phyloP scores from a whole-genome alignment of 2,113 vertebrate species.

The Rissa tridactyla region DNA sequence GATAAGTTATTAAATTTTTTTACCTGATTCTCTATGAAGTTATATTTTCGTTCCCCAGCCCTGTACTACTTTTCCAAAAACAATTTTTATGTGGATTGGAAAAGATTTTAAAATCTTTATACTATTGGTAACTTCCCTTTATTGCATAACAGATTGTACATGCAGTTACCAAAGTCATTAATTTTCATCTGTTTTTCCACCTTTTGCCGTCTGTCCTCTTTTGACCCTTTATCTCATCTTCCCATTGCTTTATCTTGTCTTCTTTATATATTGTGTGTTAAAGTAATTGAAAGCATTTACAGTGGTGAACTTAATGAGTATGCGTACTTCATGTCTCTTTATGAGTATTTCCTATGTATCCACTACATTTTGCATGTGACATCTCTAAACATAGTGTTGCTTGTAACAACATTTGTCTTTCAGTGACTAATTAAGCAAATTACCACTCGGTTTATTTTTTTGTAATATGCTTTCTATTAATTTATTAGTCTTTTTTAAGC shows the following conservation, averaged over 20 bases:
- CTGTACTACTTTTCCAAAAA: not conserved
- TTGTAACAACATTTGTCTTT: not conserved
- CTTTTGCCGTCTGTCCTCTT: not conserved
- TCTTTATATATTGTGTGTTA: not conserved
- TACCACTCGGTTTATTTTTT: not conserved
- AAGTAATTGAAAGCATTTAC: not conserved
- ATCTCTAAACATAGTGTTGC: not conserved
- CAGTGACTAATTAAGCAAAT: not conserved
- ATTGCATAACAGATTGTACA: not conserved
- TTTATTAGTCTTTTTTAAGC: not conserved
- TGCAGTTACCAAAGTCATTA: not conserved
- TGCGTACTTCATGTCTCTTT: not conserved
- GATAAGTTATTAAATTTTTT: not conserved
- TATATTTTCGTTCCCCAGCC: not conserved
- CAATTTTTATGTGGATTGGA: not conserved
- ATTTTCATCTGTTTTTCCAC: not conserved
- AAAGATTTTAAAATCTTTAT: not conserved
- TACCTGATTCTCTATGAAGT: not conserved
- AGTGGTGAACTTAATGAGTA: not conserved
- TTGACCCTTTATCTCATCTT: not conserved
- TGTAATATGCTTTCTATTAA: not conserved
- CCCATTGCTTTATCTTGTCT: not conserved
- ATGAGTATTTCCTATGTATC: not conserved
- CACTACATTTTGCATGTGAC: not conserved
- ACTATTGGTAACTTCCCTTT: not conserved